phyloP scores from a whole-genome alignment of 2,888 invertebrate species.

The Synanthedon formicaeformis region DNA sequence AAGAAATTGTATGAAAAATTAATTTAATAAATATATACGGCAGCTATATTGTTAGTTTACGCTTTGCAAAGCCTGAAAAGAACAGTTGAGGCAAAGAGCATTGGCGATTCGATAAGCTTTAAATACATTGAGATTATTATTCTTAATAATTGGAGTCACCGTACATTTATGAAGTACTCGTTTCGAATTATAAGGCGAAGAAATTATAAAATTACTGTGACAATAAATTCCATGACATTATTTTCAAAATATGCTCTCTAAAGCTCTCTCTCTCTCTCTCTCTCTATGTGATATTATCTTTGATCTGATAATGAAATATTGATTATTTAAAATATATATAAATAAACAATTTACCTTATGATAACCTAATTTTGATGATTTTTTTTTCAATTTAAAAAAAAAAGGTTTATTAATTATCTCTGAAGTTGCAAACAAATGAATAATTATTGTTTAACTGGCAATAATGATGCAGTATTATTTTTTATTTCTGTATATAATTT shows the following conservation, averaged over 20 bases:
- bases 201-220: constrained; percentile 31
- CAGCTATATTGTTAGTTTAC: too few species aligned
- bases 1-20: too few species aligned
- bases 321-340: too few species aligned
- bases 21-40: too few species aligned
- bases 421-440: neutral
- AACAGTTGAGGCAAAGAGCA: too few species aligned
- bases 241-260: constrained; percentile 47
- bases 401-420: neutral
- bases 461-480: constrained; percentile 67
- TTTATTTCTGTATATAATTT: constrained; percentile 50
- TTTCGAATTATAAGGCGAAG: constrained; percentile 14
- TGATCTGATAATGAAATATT: neutral
- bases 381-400: too few species aligned
- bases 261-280: constrained; percentile 9
- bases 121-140: constrained; percentile 66
- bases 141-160: constrained; percentile 43
- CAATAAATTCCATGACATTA: constrained; percentile 34
- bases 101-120: constrained; percentile 49
- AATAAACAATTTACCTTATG: too few species aligned
- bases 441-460: constrained; percentile 1
- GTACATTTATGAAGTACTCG: constrained; percentile 25
- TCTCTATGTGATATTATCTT: constrained; percentile 15
- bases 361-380: too few species aligned
- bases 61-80: too few species aligned